A percentile compares a stretch with the other conserved stretches of the same genome.
phyloP scores from a whole-genome alignment of 2,113 vertebrate genomes.

The Phainopepla nitens region DNA sequence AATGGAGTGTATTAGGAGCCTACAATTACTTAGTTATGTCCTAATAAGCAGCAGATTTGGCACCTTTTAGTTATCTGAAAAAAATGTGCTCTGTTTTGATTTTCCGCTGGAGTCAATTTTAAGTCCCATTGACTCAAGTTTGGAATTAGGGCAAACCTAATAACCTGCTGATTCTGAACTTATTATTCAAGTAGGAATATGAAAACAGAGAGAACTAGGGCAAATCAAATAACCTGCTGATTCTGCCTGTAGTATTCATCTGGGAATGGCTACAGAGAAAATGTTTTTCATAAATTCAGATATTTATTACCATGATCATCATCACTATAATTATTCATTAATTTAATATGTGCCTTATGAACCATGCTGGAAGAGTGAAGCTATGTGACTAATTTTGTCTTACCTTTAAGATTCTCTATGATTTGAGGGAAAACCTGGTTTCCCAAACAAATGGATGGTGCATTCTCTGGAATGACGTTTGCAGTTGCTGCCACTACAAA shows the following conservation, averaged over 20 bases:
- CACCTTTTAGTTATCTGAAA: not conserved
- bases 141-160: constrained; percentile 24
- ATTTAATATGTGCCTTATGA: not conserved
- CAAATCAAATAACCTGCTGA: constrained; percentile 34
- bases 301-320: not conserved
- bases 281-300: not conserved
- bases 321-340: not conserved
- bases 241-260: not conserved
- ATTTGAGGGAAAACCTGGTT: not conserved
- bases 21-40: not conserved
- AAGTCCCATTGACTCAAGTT: not conserved
- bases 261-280: not conserved
- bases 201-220: constrained; percentile 11
- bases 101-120: not conserved
- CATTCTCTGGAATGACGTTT: not conserved
- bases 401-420: not conserved
- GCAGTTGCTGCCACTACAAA: not conserved
- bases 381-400: not conserved
- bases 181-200: constrained; percentile 4
- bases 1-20: not conserved
- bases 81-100: not conserved
- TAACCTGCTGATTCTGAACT: constrained; percentile 41
- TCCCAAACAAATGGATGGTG: fast-evolving
- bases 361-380: not conserved
- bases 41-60: not conserved